Evolutionary conservation across 2,113 vertebrate species (phyloP).

Genomic region (Trogon surrucura): DNA sequence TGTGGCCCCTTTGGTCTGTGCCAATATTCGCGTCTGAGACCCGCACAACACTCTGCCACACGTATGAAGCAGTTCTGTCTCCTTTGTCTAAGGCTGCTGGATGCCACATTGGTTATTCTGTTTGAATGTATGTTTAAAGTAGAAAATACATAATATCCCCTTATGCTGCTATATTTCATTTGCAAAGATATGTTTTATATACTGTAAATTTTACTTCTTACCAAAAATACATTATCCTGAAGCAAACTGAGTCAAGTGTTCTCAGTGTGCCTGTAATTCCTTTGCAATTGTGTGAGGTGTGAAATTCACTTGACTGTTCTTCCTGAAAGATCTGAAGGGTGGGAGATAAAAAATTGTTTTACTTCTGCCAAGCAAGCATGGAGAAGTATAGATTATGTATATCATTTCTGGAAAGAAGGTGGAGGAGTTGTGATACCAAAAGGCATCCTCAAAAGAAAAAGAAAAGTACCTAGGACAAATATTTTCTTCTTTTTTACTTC

Average conservation of each 20-base stretch:
- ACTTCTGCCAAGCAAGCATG: neutral
- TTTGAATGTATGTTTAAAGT: neutral
- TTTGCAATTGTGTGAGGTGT: conserved; percentile 52
- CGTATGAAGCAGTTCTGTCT: neutral
- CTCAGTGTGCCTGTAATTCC: conserved; percentile 26
- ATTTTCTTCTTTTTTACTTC: neutral
- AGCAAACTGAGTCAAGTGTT: conserved; percentile 31
- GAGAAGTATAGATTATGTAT: neutral
- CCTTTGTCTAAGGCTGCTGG: conserved; percentile 11
- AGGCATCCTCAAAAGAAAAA: neutral
- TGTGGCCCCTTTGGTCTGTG: conserved; percentile 34
- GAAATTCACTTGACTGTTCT: conserved; percentile 53
- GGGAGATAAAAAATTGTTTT: conserved; percentile 36
- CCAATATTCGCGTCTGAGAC: conserved; percentile 33
- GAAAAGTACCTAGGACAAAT: neutral
- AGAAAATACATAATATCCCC: neutral
- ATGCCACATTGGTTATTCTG: conserved; percentile 3
- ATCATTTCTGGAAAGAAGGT: neutral
- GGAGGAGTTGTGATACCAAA: neutral
- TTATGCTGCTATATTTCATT: neutral
- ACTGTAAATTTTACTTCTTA: neutral
- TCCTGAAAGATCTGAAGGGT: conserved; percentile 5
- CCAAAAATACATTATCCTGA: conserved; percentile 18
- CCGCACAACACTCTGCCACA: neutral
- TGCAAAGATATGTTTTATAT: neutral